A percentile compares a stretch with the other conserved stretches of the same genome.
These are phyloP conservation scores for Microcebus ravelobensis DNA, from an alignment of 2,113 vertebrate genomes.

Conservation along the genomic window DNA sequence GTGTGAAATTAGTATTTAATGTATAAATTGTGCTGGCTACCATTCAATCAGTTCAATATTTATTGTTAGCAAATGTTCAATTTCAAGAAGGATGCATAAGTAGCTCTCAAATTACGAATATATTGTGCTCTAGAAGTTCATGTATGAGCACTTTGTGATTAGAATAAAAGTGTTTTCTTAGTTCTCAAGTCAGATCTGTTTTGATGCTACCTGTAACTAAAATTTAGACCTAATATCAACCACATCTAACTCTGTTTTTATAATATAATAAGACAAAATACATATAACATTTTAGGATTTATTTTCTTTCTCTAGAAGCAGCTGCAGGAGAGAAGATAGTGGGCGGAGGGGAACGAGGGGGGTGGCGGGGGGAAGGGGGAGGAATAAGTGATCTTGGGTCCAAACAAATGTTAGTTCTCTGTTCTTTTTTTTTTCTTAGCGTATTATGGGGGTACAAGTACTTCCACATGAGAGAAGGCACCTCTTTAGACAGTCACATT, in stretches of 20 bases:
- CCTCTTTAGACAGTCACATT: not conserved
- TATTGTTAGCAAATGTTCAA: not conserved
- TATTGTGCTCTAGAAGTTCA: not conserved
- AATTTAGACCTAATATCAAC: not conserved
- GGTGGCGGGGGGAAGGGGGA: too few relatives aligned
- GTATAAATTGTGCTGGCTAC: not conserved
- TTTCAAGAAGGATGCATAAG: not conserved
- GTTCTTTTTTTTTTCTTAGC: too few relatives aligned
- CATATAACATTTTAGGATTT: not conserved
- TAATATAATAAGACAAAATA: not conserved
- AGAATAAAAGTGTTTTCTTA: not conserved
- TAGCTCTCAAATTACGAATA: not conserved
- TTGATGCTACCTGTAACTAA: not conserved
- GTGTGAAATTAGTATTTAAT: not conserved
- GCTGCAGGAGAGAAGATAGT: not conserved
- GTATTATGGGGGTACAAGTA: too few relatives aligned
- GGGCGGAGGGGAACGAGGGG: accelerated
- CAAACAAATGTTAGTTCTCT: not conserved
- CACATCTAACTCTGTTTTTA: not conserved
- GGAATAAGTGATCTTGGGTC: not conserved
- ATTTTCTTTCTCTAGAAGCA: not conserved
- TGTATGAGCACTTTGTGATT: not conserved
- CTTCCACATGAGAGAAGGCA: not conserved
- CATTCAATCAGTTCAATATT: not conserved
- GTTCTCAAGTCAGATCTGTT: not conserved